Base-by-base conservation (phyloP, 2,888 invertebrate genomes). In the Microctonus aethiopoides region DNA sequence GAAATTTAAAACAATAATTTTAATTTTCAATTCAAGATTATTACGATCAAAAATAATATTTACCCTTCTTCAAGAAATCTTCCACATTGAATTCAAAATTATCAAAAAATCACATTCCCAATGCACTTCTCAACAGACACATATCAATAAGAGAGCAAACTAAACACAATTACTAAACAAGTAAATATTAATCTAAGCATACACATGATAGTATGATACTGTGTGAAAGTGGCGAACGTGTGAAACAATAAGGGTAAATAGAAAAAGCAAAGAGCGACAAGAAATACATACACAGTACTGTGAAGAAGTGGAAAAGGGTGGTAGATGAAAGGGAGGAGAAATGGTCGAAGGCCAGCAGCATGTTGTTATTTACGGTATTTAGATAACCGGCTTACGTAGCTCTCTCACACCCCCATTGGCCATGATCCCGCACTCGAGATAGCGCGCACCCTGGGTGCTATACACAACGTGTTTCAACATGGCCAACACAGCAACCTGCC, bases 301-400 rank as follows among this genome's bases (percentile, higher is more conserved):
- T 2, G n/a, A 39, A n/a, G 39, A 46, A 16, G 52, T 60, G 36
- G 52, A 57, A 63, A 52, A 57, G 64, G 65, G 63, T 20, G 46
- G 46, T 20, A 46, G 46, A 46, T 46, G 9, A 4, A 20, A 36
- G 60, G 59, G 32, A 32, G 52, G 60, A 67, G 74, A 70, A 72
- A 68, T 72, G 71, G 72, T 74, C 72, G 73, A 67, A 61, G 67
- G 67, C 70, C 66, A 41, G 75, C 76, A 77, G 76, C 74, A 71
- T 73, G 73, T 75, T 76, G 79, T 86, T 86, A 86, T 85, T 86
- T 86, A 86, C 84, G 85, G 84, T 84, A 84, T 85, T 86, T 85
- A 86, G 86, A 86, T 86, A 86, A 86, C 84, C 84, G 84, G 85
- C 84, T 86, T 85, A 86, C 82, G 81, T 80, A 78, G 79, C 77